phyloP scores from a whole-genome alignment of 2,113 vertebrate species.

The Cephalopholis sonnerati region DNA sequence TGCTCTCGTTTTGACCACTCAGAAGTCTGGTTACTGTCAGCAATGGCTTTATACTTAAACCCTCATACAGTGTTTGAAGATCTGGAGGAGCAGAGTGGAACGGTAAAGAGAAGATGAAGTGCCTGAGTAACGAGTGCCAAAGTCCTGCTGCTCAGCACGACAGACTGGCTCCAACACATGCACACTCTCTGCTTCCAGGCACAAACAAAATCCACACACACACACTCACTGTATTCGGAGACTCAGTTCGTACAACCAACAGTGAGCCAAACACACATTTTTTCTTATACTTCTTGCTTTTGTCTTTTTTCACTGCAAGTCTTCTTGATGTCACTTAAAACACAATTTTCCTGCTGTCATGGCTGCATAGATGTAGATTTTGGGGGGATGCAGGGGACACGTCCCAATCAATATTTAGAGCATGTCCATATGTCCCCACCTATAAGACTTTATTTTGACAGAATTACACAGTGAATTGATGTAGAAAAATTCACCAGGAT shows the following conservation, averaged over 20 bases:
- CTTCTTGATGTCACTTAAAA: no score
- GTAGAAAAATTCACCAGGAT: no score
- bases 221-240: not conserved
- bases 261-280: not conserved
- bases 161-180: not conserved
- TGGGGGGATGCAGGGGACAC: no score
- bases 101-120: slow-evolving; percentile 16
- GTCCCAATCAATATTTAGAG: no score
- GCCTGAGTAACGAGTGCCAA: slow-evolving; percentile 19
- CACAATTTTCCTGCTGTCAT: no score
- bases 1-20: not conserved
- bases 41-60: not conserved
- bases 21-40: slow-evolving; percentile 5
- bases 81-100: slow-evolving; percentile 1
- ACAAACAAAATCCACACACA: not conserved
- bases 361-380: no score
- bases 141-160: not conserved
- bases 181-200: not conserved
- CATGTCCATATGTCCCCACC: no score
- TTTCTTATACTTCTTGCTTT: not conserved
- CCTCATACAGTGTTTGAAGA: slow-evolving; percentile 6
- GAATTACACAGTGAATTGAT: no score
- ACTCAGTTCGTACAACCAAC: not conserved
- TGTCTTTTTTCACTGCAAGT: not conserved
- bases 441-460: no score